These are phyloP conservation scores for Himalopsyche anomala DNA, from an alignment of 2,888 invertebrate species.

Conservation along the genomic window DNA sequence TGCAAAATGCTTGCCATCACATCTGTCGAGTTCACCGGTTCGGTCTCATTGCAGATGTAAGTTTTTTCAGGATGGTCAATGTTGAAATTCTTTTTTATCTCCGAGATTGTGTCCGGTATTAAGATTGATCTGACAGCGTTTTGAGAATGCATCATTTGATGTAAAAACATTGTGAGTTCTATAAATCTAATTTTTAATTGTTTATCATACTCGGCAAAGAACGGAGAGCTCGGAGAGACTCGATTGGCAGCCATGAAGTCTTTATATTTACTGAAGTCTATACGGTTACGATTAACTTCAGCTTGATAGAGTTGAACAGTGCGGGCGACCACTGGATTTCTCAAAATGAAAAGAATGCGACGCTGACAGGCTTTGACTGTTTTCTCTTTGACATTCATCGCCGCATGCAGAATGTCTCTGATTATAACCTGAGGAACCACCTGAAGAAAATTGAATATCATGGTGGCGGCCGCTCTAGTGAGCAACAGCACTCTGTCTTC, in stretches of 20 bases:
- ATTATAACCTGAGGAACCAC: conserved; percentile 72
- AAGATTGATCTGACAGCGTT: conserved; percentile 64
- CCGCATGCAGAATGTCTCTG: conserved; percentile 78
- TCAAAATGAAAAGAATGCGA: conserved; percentile 79
- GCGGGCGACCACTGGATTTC: conserved; percentile 77
- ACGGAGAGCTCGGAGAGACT: conserved; percentile 68
- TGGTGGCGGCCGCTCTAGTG: conserved; percentile 80
- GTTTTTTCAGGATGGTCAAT: conserved; percentile 44
- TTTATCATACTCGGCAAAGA: conserved; percentile 67
- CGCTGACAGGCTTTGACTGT: conserved; percentile 83
- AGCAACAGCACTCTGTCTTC: conserved; percentile 84
- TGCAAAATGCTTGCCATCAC: conserved; percentile 77
- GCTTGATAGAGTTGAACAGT: conserved; percentile 80
- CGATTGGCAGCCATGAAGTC: conserved; percentile 63
- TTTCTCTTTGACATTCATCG: conserved; percentile 78
- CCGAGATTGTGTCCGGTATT: conserved; percentile 69
- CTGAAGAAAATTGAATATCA: conserved; percentile 72
- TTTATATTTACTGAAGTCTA: conserved; percentile 42
- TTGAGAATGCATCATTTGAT: conserved; percentile 68
- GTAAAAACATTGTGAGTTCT: conserved; percentile 68
- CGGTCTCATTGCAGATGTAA: conserved; percentile 8
- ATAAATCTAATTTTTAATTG: conserved; percentile 70
- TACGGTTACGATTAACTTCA: conserved; percentile 68
- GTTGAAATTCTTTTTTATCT: conserved; percentile 68
- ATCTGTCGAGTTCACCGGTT: conserved; percentile 68